These are phyloP conservation scores for Abscondita cerata DNA, from an alignment of 2,888 invertebrate species.

Conservation along the genomic window DNA sequence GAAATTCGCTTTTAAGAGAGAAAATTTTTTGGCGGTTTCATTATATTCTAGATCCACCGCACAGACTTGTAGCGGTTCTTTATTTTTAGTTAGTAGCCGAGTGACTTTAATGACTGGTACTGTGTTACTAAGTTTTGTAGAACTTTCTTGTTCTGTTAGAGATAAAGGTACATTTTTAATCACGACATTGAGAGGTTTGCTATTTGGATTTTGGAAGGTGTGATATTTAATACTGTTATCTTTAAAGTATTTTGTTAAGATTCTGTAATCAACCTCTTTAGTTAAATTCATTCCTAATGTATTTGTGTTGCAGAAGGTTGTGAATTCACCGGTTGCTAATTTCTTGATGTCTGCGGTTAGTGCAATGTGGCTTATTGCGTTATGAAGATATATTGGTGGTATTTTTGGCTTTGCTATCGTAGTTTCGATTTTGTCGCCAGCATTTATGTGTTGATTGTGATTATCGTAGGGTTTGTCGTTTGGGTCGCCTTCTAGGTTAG, in stretches of 20 bases:
- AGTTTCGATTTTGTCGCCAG: background rate
- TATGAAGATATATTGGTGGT: too few relatives aligned
- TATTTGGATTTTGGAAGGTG: conserved; percentile 12
- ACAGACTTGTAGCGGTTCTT: conserved; percentile 1
- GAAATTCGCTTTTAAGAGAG: too few relatives aligned
- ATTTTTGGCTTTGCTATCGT: background rate
- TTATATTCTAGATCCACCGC: conserved; percentile 5
- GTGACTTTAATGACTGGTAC: conserved; percentile 8
- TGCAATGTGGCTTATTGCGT: too few relatives aligned
- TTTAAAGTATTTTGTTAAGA: background rate
- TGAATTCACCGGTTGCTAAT: background rate
- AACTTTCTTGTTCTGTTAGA: too few relatives aligned
- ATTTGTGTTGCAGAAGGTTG: background rate
- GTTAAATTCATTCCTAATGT: background rate
- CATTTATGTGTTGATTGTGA: conserved; percentile 4
- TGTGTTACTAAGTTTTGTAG: too few relatives aligned
- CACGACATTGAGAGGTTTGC: conserved; percentile 5
- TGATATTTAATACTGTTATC: conserved; percentile 2
- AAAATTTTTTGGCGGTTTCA: conserved; percentile 9
- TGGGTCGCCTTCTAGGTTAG: conserved; percentile 3
- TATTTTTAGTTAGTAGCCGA: conserved; percentile 3
- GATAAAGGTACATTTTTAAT: conserved; percentile 1
- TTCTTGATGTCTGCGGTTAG: too few relatives aligned
- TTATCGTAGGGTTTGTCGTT: conserved; percentile 1
- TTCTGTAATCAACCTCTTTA: conserved; percentile 3